phyloP scores from a whole-genome alignment of 37 sponge, comb jelly and placozoan genomes.

The Haliclona indistincta region DNA sequence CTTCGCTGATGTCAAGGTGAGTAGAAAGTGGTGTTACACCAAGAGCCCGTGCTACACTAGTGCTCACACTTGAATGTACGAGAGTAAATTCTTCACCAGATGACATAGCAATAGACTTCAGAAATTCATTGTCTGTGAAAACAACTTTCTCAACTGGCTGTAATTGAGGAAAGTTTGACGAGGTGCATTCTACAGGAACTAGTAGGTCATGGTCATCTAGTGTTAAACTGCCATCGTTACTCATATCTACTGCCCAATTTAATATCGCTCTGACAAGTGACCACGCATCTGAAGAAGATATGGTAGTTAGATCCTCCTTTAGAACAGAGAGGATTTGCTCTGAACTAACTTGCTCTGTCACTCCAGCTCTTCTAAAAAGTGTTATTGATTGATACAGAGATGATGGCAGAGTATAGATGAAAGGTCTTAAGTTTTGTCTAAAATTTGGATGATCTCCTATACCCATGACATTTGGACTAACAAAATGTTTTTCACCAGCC shows the following conservation, averaged over 20 bases:
- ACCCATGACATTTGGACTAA: too few species aligned
- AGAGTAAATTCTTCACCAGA: constrained; percentile 16
- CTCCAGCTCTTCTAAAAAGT: constrained; percentile 19
- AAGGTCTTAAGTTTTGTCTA: constrained; percentile 19
- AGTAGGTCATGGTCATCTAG: background rate
- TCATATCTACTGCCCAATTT: constrained; percentile 33
- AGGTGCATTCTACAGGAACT: constrained; percentile 13
- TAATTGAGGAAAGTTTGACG: constrained; percentile 17
- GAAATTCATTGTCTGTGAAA: constrained; percentile 50
- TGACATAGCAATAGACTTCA: constrained; percentile 8
- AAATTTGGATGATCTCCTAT: too few species aligned
- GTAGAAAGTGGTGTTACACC: constrained; percentile 34
- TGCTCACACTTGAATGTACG: constrained; percentile 24
- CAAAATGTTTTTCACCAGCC: too few species aligned
- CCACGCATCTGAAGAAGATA: constrained; percentile 4
- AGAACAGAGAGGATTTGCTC: constrained; percentile 36
- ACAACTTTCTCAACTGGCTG: constrained; percentile 15
- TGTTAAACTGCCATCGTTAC: too few species aligned
- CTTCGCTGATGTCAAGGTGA: constrained; percentile 48
- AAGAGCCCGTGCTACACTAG: constrained; percentile 24
- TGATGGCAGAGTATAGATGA: constrained; percentile 16
- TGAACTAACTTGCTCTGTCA: background rate
- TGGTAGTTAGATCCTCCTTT: background rate
- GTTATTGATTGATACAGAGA: background rate
- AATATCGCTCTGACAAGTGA: constrained; percentile 16